These are phyloP conservation scores for Cherax quadricarinatus DNA, from an alignment of 1,140 invertebrate genomes.

Conservation along the genomic window DNA sequence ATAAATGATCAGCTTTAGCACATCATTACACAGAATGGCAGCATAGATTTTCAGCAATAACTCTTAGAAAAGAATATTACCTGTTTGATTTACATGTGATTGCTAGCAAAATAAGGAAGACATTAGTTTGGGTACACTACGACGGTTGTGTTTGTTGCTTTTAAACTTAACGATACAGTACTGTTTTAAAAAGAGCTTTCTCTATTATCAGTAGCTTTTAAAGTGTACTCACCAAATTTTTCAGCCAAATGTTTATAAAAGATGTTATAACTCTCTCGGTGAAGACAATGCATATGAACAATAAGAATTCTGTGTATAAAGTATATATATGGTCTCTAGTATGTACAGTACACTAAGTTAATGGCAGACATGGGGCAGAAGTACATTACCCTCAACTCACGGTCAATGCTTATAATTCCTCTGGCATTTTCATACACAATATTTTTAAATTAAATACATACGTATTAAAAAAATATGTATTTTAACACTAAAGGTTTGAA, in stretches of 20 bases:
- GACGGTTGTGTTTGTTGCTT: slow-evolving; percentile 17
- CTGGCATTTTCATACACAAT: slow-evolving; percentile 1
- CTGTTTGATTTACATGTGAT: slow-evolving; percentile 33
- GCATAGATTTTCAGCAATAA: slow-evolving; percentile 25
- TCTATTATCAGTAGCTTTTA: neutral
- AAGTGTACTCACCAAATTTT: too few relatives aligned
- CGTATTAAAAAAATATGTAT: neutral
- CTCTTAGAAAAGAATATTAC: slow-evolving; percentile 32
- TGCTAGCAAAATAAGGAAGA: slow-evolving; percentile 43
- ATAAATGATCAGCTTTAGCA: slow-evolving; percentile 39
- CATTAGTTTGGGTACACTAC: slow-evolving; percentile 30
- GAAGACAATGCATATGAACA: too few relatives aligned
- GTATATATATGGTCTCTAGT: neutral
- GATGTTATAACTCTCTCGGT: too few relatives aligned
- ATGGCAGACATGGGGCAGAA: slow-evolving; percentile 2
- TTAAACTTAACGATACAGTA: slow-evolving; percentile 4
- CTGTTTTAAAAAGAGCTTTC: neutral
- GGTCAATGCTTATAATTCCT: neutral
- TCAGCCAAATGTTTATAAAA: too few relatives aligned
- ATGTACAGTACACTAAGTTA: neutral
- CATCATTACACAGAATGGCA: slow-evolving; percentile 29
- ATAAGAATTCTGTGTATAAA: too few relatives aligned
- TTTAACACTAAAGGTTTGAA: neutral
- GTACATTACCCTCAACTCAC: neutral
- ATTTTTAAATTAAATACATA: neutral